Evolutionary conservation across 2,888 invertebrate species (phyloP).

Genomic region (Ophion ellenae): DNA sequence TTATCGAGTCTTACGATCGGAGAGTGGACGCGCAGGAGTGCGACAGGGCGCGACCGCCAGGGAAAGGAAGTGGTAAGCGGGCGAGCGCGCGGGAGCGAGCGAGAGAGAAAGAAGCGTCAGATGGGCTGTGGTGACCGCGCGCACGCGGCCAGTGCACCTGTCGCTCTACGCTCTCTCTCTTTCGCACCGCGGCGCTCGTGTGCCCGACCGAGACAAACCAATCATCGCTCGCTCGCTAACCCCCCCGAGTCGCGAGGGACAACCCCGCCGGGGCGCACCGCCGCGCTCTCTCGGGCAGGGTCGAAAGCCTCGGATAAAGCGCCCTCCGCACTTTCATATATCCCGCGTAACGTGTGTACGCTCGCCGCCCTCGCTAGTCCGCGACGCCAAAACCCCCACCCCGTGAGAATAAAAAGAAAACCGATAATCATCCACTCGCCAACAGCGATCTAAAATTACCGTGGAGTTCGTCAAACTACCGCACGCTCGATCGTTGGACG

Average conservation of each 20-base stretch:
- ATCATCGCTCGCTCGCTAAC: constrained; percentile 54
- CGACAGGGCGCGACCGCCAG: neutral
- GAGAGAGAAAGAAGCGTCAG: constrained; percentile 12
- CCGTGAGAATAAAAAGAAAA: constrained; percentile 19
- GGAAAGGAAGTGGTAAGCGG: neutral
- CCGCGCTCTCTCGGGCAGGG: constrained; percentile 42
- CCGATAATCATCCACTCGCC: constrained; percentile 55
- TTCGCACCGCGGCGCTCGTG: neutral
- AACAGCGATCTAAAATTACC: constrained; percentile 58
- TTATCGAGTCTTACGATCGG: constrained; percentile 49
- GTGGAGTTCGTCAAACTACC: constrained; percentile 53
- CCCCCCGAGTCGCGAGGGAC: constrained; percentile 16
- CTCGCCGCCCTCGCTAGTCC: neutral
- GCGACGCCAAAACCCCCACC: constrained; percentile 1
- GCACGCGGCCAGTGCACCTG: constrained; percentile 69
- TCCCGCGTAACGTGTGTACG: neutral
- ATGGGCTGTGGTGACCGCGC: constrained; percentile 56
- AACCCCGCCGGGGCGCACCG: constrained; percentile 10
- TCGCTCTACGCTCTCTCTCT: constrained; percentile 59
- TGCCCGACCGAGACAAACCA: constrained; percentile 59
- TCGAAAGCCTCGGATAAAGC: constrained; percentile 57
- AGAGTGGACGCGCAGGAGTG: constrained; percentile 20
- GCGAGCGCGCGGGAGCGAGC: constrained; percentile 5
- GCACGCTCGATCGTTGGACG: neutral
- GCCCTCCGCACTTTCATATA: constrained; percentile 34